A percentile compares a stretch with the other conserved stretches of the same genome.
These are phyloP conservation scores for Crocuta crocuta DNA, from an alignment of 2,113 vertebrate genomes.

Conservation along the genomic window DNA sequence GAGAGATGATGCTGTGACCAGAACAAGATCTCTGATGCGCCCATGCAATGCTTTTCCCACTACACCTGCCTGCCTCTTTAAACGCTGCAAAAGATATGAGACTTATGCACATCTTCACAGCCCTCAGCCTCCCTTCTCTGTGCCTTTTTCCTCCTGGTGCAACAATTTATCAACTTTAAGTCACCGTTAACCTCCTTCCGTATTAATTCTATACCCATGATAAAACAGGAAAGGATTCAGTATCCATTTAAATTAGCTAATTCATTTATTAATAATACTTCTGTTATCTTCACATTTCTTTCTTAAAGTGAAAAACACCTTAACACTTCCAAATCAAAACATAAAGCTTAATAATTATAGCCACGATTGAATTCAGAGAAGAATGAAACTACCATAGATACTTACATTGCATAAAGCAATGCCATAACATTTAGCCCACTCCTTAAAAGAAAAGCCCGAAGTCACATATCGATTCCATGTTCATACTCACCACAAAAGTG, in stretches of 20 bases:
- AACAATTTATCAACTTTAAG: background rate
- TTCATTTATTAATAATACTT: background rate
- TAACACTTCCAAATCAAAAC: background rate
- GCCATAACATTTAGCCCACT: background rate
- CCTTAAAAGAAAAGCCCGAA: background rate
- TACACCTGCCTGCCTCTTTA: background rate
- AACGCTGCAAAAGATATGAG: background rate
- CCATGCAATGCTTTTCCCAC: background rate
- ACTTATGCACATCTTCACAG: background rate
- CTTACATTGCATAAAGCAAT: background rate
- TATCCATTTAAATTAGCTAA: background rate
- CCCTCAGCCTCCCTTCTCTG: background rate
- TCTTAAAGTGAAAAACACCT: constrained; percentile 48
- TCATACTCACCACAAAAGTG: constrained; percentile 91
- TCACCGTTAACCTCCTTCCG: background rate
- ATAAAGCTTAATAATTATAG: constrained; percentile 42
- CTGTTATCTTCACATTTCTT: constrained; percentile 24
- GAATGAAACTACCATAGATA: background rate
- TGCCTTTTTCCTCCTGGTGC: background rate
- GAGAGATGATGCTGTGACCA: background rate
- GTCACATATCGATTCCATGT: background rate
- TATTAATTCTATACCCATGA: background rate
- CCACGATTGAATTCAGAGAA: constrained; percentile 32
- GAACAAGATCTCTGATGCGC: background rate
- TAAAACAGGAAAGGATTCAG: constrained; percentile 7